Evolutionary conservation across 2,888 invertebrate species (phyloP).

Genomic region (Cynaeus angustus): DNA sequence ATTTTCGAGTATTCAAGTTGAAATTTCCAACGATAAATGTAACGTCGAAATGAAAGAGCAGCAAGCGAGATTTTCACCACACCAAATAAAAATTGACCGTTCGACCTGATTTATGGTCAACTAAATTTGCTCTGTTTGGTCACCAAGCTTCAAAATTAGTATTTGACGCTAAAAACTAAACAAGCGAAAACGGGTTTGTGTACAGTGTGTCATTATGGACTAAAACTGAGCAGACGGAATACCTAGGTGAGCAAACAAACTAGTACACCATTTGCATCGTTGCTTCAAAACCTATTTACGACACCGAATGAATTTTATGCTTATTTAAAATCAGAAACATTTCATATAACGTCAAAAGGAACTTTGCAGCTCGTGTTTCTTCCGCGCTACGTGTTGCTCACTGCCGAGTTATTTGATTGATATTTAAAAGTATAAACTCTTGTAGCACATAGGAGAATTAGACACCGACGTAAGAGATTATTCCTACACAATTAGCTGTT

Average conservation of each 20-base stretch:
- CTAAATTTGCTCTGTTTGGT: constrained; percentile 2
- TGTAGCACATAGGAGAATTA: constrained; percentile 15
- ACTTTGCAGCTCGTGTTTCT: constrained; percentile 16
- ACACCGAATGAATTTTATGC: constrained; percentile 15
- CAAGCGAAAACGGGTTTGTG: too few relatives aligned
- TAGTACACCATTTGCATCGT: background rate
- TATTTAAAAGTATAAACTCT: constrained; percentile 1
- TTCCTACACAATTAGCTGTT: constrained; percentile 19
- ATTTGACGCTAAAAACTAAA: too few relatives aligned
- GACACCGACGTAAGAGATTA: constrained; percentile 12
- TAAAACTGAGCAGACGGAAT: too few relatives aligned
- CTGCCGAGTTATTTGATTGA: constrained; percentile 8
- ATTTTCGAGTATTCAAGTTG: background rate
- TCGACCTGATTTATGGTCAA: background rate
- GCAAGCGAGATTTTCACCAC: constrained; percentile 4
- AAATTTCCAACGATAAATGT: constrained; percentile 1
- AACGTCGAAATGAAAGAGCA: background rate
- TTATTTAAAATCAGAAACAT: constrained; percentile 9
- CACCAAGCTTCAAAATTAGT: background rate
- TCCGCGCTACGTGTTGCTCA: constrained; percentile 11
- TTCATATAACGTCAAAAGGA: constrained; percentile 2
- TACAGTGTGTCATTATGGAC: too few relatives aligned
- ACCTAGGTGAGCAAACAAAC: background rate
- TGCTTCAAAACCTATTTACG: constrained; percentile 16
- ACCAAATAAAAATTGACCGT: constrained; percentile 5